Conservation (phyloP, 2,797 vertebrate species). For the Myiothlypis chrysogaster region DNA sequence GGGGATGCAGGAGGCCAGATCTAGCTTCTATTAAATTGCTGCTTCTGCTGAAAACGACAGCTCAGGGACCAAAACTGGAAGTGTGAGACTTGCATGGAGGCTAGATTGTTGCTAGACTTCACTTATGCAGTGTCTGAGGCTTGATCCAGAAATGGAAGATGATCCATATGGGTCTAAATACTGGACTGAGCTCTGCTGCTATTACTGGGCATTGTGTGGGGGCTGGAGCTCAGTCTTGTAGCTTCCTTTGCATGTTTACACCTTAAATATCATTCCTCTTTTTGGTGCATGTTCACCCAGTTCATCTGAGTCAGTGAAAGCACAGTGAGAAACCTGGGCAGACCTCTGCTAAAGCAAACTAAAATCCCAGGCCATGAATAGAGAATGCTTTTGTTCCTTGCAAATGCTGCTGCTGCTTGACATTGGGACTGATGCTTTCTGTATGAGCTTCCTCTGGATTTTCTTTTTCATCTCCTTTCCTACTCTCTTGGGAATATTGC, state of each 20-base stretch:
- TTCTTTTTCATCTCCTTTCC: background rate
- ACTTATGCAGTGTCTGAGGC: background rate
- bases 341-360: background rate
- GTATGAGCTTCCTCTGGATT: background rate
- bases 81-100: background rate
- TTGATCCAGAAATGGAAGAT: background rate
- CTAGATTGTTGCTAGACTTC: background rate
- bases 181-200: background rate
- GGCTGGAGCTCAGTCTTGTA: background rate
- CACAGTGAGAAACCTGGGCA: background rate
- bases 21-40: background rate
- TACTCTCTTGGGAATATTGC: background rate
- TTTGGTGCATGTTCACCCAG: background rate
- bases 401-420: background rate
- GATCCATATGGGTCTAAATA: background rate
- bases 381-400: background rate
- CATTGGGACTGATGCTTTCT: background rate
- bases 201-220: background rate
- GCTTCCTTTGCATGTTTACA: background rate
- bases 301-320: background rate
- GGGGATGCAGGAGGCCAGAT: background rate
- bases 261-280: background rate
- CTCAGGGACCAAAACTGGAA: background rate
- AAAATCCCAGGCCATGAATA: conserved; percentile 4
- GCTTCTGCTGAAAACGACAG: background rate